Percentiles rank a stretch among this genome's conserved stretches.
Conservation (phyloP, 1,140 invertebrate genomes). For the Eriosoma lanigerum region DNA sequence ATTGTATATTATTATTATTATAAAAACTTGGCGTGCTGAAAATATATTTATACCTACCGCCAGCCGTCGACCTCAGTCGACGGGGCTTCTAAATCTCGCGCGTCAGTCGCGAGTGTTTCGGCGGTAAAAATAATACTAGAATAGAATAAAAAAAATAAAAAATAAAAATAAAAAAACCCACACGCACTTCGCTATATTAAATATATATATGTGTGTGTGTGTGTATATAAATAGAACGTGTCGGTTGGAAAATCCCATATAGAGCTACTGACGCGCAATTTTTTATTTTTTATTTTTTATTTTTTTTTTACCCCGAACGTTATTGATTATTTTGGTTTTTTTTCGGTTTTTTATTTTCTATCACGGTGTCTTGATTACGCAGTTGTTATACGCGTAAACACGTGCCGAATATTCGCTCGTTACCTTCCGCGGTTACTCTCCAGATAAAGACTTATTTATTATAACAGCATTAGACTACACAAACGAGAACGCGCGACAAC, state of each 20-base stretch:
- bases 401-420: background rate
- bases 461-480: background rate
- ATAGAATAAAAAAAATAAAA: background rate
- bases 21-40: background rate
- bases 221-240: background rate
- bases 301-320: background rate
- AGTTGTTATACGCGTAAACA: background rate
- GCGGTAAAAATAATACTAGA: background rate
- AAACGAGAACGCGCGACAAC: background rate
- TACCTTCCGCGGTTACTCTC: background rate
- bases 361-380: background rate
- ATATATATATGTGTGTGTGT: no score
- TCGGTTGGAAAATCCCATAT: background rate
- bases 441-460: background rate
- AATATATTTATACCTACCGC: background rate
- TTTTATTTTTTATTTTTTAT: background rate
- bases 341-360: no score
- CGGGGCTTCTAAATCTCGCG: background rate
- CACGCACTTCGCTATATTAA: no score
- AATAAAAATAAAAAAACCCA: background rate
- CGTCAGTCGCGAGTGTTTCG: background rate
- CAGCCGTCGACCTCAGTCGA: background rate
- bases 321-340: slow-evolving; percentile 35
- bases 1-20: background rate
- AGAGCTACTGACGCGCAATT: background rate